Evolutionary conservation across 2,888 invertebrate species (phyloP), one percentile per base, ranked within the genome.

Genomic region (Penaeus monodon): DNA sequence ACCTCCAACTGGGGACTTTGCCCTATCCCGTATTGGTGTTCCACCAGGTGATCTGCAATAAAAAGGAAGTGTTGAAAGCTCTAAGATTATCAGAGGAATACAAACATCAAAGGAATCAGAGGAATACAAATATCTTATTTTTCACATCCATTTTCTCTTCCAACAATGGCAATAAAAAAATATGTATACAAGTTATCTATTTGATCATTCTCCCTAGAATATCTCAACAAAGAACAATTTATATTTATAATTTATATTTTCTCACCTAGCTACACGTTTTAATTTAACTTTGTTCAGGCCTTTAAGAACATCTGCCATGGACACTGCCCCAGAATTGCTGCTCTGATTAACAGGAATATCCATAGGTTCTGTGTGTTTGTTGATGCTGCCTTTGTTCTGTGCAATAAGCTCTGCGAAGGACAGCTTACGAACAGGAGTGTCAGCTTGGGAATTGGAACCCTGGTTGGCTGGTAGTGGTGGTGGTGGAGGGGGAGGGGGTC

Each of bases 1-100:
- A 79, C 88, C 90, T 7, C 88, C 66, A 38, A 57, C n/a, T 20
- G 88, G 88, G 22, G 87, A 81, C 85, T 87, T 20, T 83, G 79
- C 65, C 84, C 90, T 44, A 85, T 89, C 90, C 77, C 91, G 91
- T 49, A 92, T 63, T 8, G 92, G 92, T 12, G 92, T 92, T 12
- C 92, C 92, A 66, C 92, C 92, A 20, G 92, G 92, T 29, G 92
- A 92, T 87, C 92, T 92, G 90, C 8, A 85, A 73, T 29, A 64
- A 66, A 22, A 77, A 49, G 76, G 20, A 77, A 44, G 29, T 63
- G 27, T 74, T 17, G 33, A 57, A 57, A 57, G 57, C 57, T 57
- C 17, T 12, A 57, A 57, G 17, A 57, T 57, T 57, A 57, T 57
- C 57, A 2, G 0, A 12, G 17, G 57, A 12, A 17, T 14, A 57